These are phyloP conservation scores for Phragmatobia fuliginosa DNA, from an alignment of 2,888 invertebrate species.

Conservation along the genomic window DNA sequence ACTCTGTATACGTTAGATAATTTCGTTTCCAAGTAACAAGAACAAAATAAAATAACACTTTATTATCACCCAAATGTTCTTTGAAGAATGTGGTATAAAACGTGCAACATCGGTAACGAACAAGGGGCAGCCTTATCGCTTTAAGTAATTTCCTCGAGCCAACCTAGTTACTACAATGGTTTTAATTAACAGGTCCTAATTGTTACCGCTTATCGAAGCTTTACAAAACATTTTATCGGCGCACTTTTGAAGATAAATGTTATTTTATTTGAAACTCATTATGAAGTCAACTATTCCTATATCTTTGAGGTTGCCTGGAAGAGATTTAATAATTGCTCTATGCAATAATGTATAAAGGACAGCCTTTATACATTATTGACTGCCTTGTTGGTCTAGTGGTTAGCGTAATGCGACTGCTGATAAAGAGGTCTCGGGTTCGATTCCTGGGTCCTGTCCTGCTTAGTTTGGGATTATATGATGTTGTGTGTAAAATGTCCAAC, in stretches of 20 bases:
- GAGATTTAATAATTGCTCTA: too few species aligned
- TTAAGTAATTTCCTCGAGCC: not conserved
- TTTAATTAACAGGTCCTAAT: constrained; percentile 1
- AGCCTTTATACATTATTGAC: too few species aligned
- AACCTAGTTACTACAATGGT: not conserved
- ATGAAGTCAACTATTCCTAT: too few species aligned
- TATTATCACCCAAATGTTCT: not conserved
- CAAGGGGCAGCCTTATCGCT: not conserved
- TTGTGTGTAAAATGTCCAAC: too few species aligned
- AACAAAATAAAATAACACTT: not conserved
- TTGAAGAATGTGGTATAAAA: not conserved
- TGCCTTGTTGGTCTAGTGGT: too few species aligned
- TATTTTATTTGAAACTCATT: not conserved
- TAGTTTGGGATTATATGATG: too few species aligned
- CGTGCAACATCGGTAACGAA: not conserved
- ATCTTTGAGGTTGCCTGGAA: too few species aligned
- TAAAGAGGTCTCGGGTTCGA: too few species aligned
- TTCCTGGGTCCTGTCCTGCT: too few species aligned
- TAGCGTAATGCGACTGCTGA: too few species aligned
- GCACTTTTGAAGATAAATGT: not conserved
- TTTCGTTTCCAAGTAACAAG: not conserved
- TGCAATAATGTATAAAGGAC: too few species aligned
- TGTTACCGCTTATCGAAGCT: not conserved
- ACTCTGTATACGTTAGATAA: not conserved
- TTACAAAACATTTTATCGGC: not conserved